Conservation (phyloP, 2,888 invertebrate species). For the Cerastoderma edule region DNA sequence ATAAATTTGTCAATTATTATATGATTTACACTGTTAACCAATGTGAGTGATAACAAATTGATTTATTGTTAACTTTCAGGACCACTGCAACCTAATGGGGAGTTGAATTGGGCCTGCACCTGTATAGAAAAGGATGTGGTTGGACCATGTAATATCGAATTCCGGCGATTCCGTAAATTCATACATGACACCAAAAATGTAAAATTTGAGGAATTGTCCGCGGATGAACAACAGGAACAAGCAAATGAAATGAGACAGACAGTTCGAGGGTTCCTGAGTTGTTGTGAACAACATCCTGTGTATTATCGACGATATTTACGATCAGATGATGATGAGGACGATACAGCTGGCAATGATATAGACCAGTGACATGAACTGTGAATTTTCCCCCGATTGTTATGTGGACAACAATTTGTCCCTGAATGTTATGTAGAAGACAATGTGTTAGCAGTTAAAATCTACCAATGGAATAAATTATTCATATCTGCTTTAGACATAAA, state of each 20-base stretch:
- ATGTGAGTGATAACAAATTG: no score
- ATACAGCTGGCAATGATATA: background rate
- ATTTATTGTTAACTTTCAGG: slow-evolving; percentile 32
- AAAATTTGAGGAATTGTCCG: slow-evolving; percentile 22
- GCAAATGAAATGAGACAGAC: slow-evolving; percentile 15
- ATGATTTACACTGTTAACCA: no score
- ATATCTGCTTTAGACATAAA: no score
- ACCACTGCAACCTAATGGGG: slow-evolving; percentile 42
- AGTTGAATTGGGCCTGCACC: slow-evolving; percentile 47
- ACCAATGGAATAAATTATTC: no score
- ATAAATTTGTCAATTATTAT: no score
- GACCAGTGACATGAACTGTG: no score
- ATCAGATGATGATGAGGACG: slow-evolving; percentile 23
- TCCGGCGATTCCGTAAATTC: slow-evolving; percentile 39
- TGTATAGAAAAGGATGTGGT: slow-evolving; percentile 52
- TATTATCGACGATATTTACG: slow-evolving; percentile 34
- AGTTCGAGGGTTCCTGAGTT: slow-evolving; percentile 31
- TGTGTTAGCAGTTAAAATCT: no score
- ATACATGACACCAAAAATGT: slow-evolving; percentile 26
- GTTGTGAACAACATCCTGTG: slow-evolving; percentile 28
- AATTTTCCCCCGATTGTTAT: no score
- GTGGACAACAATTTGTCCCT: no score
- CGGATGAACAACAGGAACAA: slow-evolving; percentile 21
- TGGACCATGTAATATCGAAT: slow-evolving; percentile 53
- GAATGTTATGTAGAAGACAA: no score